Conservation (phyloP, 2,888 invertebrate species). For the Agrochola macilenta region DNA sequence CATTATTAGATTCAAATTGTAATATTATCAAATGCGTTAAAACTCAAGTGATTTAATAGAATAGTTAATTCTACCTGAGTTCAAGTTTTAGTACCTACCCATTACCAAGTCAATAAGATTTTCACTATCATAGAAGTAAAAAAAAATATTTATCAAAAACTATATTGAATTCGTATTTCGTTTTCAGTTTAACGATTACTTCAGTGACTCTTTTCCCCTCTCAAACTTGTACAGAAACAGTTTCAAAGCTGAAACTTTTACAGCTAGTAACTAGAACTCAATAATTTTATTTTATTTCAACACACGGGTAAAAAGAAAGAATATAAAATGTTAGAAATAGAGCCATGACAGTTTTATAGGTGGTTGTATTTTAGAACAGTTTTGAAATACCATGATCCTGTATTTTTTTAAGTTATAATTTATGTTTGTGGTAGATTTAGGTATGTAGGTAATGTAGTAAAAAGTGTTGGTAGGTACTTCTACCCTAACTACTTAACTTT, state of each 20-base stretch:
- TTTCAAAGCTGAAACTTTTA: constrained; percentile 51
- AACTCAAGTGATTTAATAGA: neutral
- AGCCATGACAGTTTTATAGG: constrained; percentile 19
- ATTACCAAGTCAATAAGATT: neutral
- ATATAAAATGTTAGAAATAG: constrained; percentile 21
- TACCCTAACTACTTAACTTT: too few species aligned
- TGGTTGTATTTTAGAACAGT: constrained; percentile 5
- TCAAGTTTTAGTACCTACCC: neutral
- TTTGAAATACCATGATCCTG: neutral
- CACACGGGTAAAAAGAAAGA: constrained; percentile 14
- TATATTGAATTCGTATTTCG: constrained; percentile 34
- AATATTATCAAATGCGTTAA: neutral
- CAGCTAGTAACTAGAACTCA: constrained; percentile 31
- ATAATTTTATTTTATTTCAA: constrained; percentile 56
- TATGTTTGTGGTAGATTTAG: neutral
- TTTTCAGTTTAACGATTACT: constrained; percentile 46
- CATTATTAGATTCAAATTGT: neutral
- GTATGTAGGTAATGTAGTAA: neutral
- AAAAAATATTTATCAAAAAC: too few species aligned
- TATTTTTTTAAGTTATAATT: neutral
- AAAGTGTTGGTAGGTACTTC: too few species aligned
- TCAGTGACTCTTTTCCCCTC: constrained; percentile 39
- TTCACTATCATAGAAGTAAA: neutral
- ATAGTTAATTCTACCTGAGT: neutral
- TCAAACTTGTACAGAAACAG: constrained; percentile 47